Evolutionary conservation across 2,888 invertebrate genomes (phyloP).

Genomic region (Athalia circularis): DNA sequence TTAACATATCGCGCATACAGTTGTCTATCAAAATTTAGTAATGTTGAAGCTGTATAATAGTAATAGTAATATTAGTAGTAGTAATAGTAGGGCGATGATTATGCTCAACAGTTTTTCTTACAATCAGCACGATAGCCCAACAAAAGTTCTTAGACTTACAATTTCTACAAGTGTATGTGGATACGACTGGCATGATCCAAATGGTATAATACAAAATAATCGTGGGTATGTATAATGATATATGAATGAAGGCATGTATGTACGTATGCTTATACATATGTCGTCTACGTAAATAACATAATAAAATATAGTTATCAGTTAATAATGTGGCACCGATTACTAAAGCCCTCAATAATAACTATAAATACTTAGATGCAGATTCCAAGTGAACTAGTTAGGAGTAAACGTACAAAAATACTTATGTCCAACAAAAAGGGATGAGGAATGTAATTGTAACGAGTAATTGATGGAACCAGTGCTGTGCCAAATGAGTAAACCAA

Average conservation of each 20-base stretch:
- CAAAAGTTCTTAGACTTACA: slow-evolving; percentile 20
- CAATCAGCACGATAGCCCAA: slow-evolving; percentile 7
- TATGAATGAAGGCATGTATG: not conserved
- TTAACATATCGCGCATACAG: slow-evolving; percentile 43
- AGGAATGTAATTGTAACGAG: slow-evolving; percentile 7
- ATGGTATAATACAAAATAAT: slow-evolving; percentile 36
- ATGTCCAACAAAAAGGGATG: slow-evolving; percentile 12
- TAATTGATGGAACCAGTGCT: slow-evolving; percentile 10
- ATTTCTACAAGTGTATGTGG: slow-evolving; percentile 7
- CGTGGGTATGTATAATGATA: slow-evolving; percentile 12
- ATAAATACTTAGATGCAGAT: slow-evolving; percentile 58
- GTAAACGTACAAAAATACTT: slow-evolving; percentile 71
- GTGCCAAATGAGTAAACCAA: not conserved
- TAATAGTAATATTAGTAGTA: slow-evolving; percentile 18
- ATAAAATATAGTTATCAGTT: slow-evolving; percentile 41
- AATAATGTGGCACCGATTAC: slow-evolving; percentile 59
- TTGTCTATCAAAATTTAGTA: slow-evolving; percentile 41
- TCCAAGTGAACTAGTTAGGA: slow-evolving; percentile 67
- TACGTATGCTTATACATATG: not conserved
- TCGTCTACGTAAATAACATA: slow-evolving; percentile 32
- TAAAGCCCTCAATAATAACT: slow-evolving; percentile 68
- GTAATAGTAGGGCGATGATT: not conserved
- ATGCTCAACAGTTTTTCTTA: not conserved
- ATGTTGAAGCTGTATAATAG: slow-evolving; percentile 1
- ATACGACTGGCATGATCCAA: slow-evolving; percentile 12